Evolutionary conservation across 2,797 vertebrate species (phyloP).

Genomic region (Heterohyrax brucei): DNA sequence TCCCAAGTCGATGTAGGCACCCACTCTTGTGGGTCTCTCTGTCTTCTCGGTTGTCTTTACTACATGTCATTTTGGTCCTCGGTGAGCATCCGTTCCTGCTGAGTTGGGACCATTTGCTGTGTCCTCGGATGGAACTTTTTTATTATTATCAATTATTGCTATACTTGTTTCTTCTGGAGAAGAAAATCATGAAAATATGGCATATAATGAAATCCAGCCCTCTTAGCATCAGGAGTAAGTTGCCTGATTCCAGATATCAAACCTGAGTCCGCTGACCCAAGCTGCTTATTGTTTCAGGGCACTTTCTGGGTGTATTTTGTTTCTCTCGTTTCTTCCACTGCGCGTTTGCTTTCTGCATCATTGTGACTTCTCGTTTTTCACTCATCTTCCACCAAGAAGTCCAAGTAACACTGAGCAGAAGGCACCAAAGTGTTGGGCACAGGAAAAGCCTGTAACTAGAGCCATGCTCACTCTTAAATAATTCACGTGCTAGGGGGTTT

Average conservation of each 20-base stretch:
- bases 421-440: conserved; percentile 46
- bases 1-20: too few relatives aligned
- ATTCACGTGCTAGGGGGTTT: conserved; percentile 84
- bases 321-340: neutral
- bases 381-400: neutral
- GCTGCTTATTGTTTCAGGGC: fast-evolving
- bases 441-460: conserved; percentile 83
- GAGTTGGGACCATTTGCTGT: too few relatives aligned
- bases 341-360: neutral
- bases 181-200: neutral
- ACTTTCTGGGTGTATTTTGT: fast-evolving
- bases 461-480: conserved; percentile 87
- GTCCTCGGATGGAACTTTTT: too few relatives aligned
- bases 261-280: neutral
- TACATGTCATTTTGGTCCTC: too few relatives aligned
- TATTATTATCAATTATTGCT: neutral
- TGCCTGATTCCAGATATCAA: neutral
- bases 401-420: neutral
- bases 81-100: too few relatives aligned
- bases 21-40: too few relatives aligned
- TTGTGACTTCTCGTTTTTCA: conserved; percentile 55
- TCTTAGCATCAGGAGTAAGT: neutral
- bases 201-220: neutral
- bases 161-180: neutral
- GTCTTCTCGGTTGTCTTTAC: too few relatives aligned